Conservation (phyloP, 1,140 invertebrate genomes). For the Ganaspis sp. region DNA sequence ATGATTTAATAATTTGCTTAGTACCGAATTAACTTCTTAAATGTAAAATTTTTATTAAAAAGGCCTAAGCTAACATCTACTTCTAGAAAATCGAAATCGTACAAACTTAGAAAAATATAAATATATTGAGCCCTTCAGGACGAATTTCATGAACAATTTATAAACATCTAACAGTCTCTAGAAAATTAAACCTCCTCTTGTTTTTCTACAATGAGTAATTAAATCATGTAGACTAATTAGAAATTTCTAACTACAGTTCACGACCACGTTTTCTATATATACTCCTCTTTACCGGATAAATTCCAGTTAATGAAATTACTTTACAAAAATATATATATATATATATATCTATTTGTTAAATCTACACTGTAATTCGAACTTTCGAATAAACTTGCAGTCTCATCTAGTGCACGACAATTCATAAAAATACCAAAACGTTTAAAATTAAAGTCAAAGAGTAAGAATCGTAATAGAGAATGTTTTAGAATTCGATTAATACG, state of each 20-base stretch:
- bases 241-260: neutral
- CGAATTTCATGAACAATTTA: constrained; percentile 20
- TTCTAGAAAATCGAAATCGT: constrained; percentile 9
- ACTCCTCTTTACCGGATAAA: neutral
- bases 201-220: neutral
- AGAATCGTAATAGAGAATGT: no score
- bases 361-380: neutral
- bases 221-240: neutral
- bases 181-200: neutral
- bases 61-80: neutral
- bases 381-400: constrained; percentile 21
- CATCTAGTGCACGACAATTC: neutral
- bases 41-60: constrained; percentile 6
- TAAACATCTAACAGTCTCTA: neutral
- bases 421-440: no score
- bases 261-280: neutral
- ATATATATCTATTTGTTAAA: no score
- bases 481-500: no score
- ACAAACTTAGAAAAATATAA: constrained; percentile 30
- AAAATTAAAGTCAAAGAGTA: neutral
- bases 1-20: no score
- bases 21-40: neutral
- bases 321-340: constrained; percentile 28
- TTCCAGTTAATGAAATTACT: constrained; percentile 22
- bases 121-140: neutral